Conservation (phyloP, 2,797 vertebrate species). For the Gadopsis bispinosus region DNA sequence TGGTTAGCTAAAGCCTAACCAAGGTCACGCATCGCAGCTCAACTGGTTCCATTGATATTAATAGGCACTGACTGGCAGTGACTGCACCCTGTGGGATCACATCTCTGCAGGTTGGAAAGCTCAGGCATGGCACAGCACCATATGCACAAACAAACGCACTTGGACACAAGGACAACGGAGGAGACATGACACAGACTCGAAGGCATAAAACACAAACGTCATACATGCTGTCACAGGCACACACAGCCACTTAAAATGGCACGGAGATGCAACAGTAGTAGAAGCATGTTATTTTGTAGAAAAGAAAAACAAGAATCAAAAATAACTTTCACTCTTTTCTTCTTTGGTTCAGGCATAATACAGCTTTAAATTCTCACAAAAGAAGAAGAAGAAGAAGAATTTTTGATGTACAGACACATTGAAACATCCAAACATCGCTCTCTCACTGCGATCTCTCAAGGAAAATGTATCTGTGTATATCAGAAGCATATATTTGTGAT, state of each 20-base stretch:
- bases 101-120: slow-evolving; percentile 68
- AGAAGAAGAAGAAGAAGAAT: too few species aligned
- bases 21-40: slow-evolving; percentile 68
- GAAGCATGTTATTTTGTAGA: not conserved
- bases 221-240: not conserved
- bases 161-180: slow-evolving; percentile 3
- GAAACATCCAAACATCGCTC: not conserved
- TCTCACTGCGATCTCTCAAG: too few species aligned
- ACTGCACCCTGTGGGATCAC: slow-evolving; percentile 62
- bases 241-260: not conserved
- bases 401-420: too few species aligned
- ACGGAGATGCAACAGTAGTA: not conserved
- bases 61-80: slow-evolving; percentile 67
- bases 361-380: not conserved
- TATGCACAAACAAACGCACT: slow-evolving; percentile 26
- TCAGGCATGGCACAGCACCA: slow-evolving; percentile 55
- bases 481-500: not conserved
- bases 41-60: slow-evolving; percentile 68
- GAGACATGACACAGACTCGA: not conserved
- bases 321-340: not conserved
- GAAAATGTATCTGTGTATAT: not conserved
- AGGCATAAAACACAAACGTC: slow-evolving; percentile 1
- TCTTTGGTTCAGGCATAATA: not conserved
- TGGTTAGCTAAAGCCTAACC: slow-evolving; percentile 45
- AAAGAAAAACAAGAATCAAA: not conserved